Evolutionary conservation across 2,888 invertebrate genomes (phyloP), one percentile per base, ranked within the genome.

Genomic region (Brachycybe producta): DNA sequence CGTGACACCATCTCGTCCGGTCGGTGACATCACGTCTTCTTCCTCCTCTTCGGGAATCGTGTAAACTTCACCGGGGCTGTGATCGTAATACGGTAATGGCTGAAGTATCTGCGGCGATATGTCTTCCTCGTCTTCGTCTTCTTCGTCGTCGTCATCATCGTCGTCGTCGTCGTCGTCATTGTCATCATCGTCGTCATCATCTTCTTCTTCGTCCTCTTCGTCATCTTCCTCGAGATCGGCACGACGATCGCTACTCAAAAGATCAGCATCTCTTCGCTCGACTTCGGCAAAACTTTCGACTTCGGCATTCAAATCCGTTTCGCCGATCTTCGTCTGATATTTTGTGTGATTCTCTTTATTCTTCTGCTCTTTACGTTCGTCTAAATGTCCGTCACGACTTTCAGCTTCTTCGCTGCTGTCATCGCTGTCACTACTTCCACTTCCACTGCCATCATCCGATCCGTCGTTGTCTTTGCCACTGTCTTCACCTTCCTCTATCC

Each of bases 21-120:
- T 69, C 26, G 70, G 70, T 54, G 68, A 68, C 48, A 64, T 64
- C 35, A 66, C 63, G 57, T 70, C 70, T 58, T 71, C 70, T 57
- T 70, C 71, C 58, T 71, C 71, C 58, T 70, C 71, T 58, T 71
- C 71, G 8, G 66, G 70, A 52, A 71, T 71, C 48, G 71, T 71
- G 61, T 71, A 71, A 27, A 71, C 71, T 58, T 70, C 70, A 28
- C 69, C 69, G n/a, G 68, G 67, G 47, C 63, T 67, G 59, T 66
- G 66, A 51, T 66, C 67, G 57, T 65, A 67, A 58, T 64, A 64
- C 44, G 56, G 56, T 38, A 53, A 53, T 52, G 43, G 47, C 23
- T 43, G 54, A n/a, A 52, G 27, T 19, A 48, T 24, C 5, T 48
- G 38, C 34, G 45, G 39, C 19, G 51, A 40, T 27, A 24, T 26